Evolutionary conservation across 2,888 invertebrate species (phyloP).

Genomic region (Sylvicola cinctus): DNA sequence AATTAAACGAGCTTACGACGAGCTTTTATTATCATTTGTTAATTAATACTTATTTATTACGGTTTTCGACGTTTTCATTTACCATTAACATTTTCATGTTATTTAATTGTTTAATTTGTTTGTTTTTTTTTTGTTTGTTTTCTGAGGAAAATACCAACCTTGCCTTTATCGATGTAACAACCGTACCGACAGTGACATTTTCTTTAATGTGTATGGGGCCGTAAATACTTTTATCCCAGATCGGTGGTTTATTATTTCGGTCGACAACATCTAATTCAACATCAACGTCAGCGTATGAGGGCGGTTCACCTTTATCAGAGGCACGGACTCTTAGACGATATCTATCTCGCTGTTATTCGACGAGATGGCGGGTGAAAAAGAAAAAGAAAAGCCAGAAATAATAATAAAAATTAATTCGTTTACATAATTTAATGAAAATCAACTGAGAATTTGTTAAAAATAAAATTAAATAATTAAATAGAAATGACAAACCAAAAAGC

Average conservation of each 20-base stretch:
- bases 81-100: slow-evolving; percentile 1
- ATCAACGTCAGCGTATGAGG: slow-evolving; percentile 87
- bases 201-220: slow-evolving; percentile 96
- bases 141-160: slow-evolving; percentile 57
- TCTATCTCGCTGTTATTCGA: slow-evolving; percentile 63
- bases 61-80: too few relatives aligned
- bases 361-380: too few relatives aligned
- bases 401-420: not conserved
- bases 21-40: too few relatives aligned
- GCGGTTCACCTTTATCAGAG: slow-evolving; percentile 83
- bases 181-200: slow-evolving; percentile 97
- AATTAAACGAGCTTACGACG: too few relatives aligned
- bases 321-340: slow-evolving; percentile 92
- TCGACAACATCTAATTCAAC: slow-evolving; percentile 97
- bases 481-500: too few relatives aligned
- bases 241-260: slow-evolving; percentile 95
- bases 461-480: too few relatives aligned
- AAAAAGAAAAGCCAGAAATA: slow-evolving; percentile 2
- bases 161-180: slow-evolving; percentile 96
- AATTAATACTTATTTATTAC: too few relatives aligned
- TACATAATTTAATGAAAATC: too few relatives aligned
- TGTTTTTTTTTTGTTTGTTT: slow-evolving; percentile 5
- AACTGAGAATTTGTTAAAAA: too few relatives aligned
- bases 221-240: slow-evolving; percentile 88
- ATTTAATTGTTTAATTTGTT: slow-evolving; percentile 2